Conservation (phyloP, 2,113 vertebrate genomes). For the Pontoporia blainvillei region DNA sequence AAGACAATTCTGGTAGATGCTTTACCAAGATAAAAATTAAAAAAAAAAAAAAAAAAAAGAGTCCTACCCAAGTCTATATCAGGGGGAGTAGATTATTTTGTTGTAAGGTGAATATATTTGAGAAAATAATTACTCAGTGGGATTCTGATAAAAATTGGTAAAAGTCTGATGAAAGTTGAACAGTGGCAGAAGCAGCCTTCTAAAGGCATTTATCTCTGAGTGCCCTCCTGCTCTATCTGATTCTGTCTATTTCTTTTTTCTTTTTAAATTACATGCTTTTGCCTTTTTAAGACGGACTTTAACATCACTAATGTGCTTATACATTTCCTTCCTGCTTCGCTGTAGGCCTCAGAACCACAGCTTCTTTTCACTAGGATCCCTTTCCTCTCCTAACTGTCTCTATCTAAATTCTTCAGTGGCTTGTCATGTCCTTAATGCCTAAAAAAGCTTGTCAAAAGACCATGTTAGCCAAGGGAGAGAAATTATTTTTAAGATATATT, state of each 20-base stretch:
- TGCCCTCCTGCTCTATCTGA: background rate
- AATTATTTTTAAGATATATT: slow-evolving; percentile 34
- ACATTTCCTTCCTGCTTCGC: slow-evolving; percentile 56
- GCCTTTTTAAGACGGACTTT: slow-evolving; percentile 23
- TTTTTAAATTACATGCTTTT: slow-evolving; percentile 34
- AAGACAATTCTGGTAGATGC: background rate
- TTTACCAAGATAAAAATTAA: background rate
- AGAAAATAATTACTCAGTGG: slow-evolving; percentile 14
- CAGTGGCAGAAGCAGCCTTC: background rate
- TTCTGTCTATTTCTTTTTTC: background rate
- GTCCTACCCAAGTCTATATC: background rate
- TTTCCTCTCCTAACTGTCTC: slow-evolving; percentile 19
- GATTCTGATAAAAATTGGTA: background rate
- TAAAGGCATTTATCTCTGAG: background rate
- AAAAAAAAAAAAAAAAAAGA: background rate
- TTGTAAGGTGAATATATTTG: background rate
- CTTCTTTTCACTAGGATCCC: background rate
- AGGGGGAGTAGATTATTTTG: background rate
- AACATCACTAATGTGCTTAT: slow-evolving; percentile 24
- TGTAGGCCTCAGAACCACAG: slow-evolving; percentile 61
- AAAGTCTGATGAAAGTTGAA: background rate
- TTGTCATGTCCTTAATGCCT: background rate
- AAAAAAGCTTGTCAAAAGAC: slow-evolving; percentile 5
- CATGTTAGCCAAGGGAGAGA: background rate
- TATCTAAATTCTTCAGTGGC: slow-evolving; percentile 47